Percentiles rank a stretch among this genome's conserved stretches.
Evolutionary conservation across 2,797 vertebrate species (phyloP).

Genomic region (Hirundo rustica): DNA sequence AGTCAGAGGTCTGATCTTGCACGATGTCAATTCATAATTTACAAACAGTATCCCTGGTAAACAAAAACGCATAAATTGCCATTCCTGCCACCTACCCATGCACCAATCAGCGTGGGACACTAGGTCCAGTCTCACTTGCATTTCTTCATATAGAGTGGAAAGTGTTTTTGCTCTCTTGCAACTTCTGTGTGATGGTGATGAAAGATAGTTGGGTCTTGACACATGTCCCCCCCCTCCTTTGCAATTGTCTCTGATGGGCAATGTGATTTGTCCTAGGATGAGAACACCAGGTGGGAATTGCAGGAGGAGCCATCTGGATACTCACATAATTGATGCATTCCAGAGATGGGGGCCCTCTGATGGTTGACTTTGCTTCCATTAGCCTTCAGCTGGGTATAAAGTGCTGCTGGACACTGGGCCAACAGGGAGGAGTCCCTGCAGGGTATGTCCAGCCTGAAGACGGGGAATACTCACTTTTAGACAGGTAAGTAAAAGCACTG

Average conservation of each 20-base stretch:
- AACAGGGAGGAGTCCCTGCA: no score
- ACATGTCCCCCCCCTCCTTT: rapidly evolving
- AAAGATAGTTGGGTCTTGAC: neutral
- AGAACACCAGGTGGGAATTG: neutral
- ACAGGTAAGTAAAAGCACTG: rapidly evolving
- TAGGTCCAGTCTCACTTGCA: neutral
- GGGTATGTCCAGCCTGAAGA: neutral
- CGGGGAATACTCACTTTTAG: neutral
- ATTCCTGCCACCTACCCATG: neutral
- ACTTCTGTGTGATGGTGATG: neutral
- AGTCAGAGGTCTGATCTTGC: neutral
- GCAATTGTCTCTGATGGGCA: neutral
- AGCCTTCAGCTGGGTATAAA: neutral
- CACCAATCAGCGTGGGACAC: neutral
- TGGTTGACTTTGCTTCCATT: neutral
- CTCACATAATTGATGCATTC: neutral
- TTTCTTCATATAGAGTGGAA: neutral
- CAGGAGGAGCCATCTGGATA: neutral
- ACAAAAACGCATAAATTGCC: neutral
- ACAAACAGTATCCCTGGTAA: neutral
- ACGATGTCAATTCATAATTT: neutral
- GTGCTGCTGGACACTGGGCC: neutral
- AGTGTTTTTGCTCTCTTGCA: neutral
- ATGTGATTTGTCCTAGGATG: neutral
- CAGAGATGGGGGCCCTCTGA: no score